phyloP scores from a whole-genome alignment of 2,888 invertebrate species.

The Tachina grossa region DNA sequence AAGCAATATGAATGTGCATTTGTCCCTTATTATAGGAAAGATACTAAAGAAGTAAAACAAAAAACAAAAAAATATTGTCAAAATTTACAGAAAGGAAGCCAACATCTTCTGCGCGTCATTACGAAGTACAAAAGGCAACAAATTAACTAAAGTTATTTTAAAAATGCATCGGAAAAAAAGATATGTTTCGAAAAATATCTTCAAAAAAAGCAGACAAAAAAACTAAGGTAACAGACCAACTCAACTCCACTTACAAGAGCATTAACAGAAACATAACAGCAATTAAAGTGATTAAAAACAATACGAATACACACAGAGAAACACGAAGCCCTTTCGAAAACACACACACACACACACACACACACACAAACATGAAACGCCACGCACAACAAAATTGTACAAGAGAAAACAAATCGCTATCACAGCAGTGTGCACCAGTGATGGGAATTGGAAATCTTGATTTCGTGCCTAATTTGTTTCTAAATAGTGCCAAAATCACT shows the following conservation, averaged over 20 bases:
- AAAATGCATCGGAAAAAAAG: slow-evolving; percentile 66
- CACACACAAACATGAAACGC: slow-evolving; percentile 32
- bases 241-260: slow-evolving; percentile 43
- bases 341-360: slow-evolving; percentile 30
- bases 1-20: slow-evolving; percentile 48
- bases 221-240: slow-evolving; percentile 49
- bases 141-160: slow-evolving; percentile 70
- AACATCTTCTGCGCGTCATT: slow-evolving; percentile 62
- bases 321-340: slow-evolving; percentile 45
- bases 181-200: slow-evolving; percentile 23
- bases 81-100: slow-evolving; percentile 64
- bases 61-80: slow-evolving; percentile 61
- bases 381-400: slow-evolving; percentile 27
- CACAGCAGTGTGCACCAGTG: neutral
- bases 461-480: too few species aligned
- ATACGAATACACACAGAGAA: slow-evolving; percentile 34
- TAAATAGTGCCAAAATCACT: too few species aligned
- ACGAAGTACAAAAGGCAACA: slow-evolving; percentile 66
- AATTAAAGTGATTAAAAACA: slow-evolving; percentile 58
- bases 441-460: too few species aligned
- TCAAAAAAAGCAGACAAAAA: slow-evolving; percentile 17
- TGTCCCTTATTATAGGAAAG: slow-evolving; percentile 37
- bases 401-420: slow-evolving; percentile 63
- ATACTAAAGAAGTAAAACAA: neutral
- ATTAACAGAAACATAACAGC: slow-evolving; percentile 59